Evolutionary conservation across 2,888 invertebrate genomes (phyloP), one percentile per base, ranked within the genome.

Genomic region (Euspilapteryx auroguttella): DNA sequence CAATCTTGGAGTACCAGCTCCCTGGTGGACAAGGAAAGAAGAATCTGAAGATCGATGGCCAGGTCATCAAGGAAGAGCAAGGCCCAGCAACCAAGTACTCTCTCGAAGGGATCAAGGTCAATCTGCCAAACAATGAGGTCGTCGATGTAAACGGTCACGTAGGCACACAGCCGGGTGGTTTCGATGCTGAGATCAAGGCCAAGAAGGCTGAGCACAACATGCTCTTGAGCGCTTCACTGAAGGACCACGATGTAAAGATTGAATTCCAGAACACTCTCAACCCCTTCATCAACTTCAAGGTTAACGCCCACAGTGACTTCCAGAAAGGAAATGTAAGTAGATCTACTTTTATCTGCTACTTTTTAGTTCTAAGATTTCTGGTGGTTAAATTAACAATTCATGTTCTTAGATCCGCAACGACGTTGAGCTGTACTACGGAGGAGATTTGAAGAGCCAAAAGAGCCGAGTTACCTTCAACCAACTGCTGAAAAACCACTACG

Each of bases 1-100:
- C 91, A 0, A 45, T 89, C 0, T 59, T 89, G 14, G 83, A 86
- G 41, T 85, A 83, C 50, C 78, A 79, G 39, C 45, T 81, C 5
- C 85, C 86, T 0, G 77, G 76, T 17, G 50, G 50, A 5, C 41
- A 54, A 10, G 77, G 76, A 21, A 65, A 65, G 23, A 73, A 79
- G 32, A 50, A 45, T 12, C 63, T 82, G 21, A 71, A 69, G 9
- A 63, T 84, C 1, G 78, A 82, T 22, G 86, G 75, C 8, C 57
- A 71, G 41, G 42, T 73, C 4, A 39, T 61, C 10, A 54, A 49
- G 30, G 63, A 64, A 38, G 32, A 34, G 1, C 45, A 46, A n/a
- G 53, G 69, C 3, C 55, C 64, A 1, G 56, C 50, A 5, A 57
- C 65, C 0, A 81, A 80, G 40, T 82, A 77, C 47, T 69, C 62